phyloP scores from a whole-genome alignment of 2,113 vertebrate species.

The Aythya baeri region DNA sequence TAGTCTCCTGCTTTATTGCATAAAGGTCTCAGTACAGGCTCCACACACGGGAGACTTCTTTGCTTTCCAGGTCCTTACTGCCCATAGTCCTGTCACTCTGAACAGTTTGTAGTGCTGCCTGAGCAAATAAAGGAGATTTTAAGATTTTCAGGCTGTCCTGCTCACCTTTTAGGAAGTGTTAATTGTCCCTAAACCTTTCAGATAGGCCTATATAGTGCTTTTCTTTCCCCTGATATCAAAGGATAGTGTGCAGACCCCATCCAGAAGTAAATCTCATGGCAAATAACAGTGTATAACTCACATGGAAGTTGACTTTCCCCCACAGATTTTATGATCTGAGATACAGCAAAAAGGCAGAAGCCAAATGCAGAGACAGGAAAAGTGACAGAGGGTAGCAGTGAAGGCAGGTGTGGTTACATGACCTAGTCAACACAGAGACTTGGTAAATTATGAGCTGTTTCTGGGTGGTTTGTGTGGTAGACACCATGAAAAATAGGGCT shows the following conservation, averaged over 20 bases:
- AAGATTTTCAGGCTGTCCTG: not conserved
- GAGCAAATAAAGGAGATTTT: not conserved
- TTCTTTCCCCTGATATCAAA: not conserved
- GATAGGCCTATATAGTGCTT: not conserved
- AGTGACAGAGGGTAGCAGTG: not conserved
- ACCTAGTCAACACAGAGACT: not conserved
- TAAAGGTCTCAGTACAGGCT: not conserved
- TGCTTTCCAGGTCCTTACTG: not conserved
- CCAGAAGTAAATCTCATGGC: not conserved
- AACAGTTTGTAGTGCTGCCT: not conserved
- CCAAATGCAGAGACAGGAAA: not conserved
- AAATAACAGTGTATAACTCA: not conserved
- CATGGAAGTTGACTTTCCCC: fast-evolving
- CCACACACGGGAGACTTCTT: not conserved
- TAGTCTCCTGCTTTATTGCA: not conserved
- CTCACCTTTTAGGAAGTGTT: not conserved
- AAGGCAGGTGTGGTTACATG: not conserved
- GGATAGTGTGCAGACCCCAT: not conserved
- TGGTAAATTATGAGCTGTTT: not conserved
- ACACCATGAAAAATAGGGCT: not conserved
- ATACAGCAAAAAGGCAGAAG: not conserved
- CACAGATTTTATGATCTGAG: not conserved
- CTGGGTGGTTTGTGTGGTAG: not conserved
- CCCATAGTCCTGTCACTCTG: too few species aligned
- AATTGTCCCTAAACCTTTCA: not conserved